Evolutionary conservation across 1,140 invertebrate genomes (phyloP).

Genomic region (Pseudomyrmex pallidus): DNA sequence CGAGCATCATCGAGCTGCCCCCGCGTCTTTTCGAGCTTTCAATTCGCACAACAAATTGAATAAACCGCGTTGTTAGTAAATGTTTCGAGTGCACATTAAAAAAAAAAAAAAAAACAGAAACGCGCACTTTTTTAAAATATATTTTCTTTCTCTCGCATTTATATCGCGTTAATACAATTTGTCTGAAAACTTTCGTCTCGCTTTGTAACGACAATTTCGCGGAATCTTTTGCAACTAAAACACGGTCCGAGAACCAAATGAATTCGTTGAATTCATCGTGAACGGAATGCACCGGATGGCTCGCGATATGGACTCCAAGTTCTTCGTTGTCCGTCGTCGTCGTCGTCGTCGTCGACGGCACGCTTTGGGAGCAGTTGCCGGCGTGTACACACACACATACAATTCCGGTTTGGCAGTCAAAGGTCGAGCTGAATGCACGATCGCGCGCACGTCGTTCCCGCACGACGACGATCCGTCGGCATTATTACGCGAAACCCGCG

Average conservation of each 20-base stretch:
- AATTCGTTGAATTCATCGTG: not conserved
- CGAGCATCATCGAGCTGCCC: not conserved
- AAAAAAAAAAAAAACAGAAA: too few species aligned
- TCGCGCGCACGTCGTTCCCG: not conserved
- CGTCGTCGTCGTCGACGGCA: not conserved
- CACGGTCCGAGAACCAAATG: not conserved
- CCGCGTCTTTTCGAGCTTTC: not conserved
- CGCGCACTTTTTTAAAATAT: too few species aligned
- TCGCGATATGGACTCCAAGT: not conserved
- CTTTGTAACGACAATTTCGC: too few species aligned
- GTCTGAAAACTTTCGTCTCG: too few species aligned
- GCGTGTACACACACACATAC: too few species aligned
- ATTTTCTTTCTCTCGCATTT: too few species aligned
- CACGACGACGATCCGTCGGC: not conserved
- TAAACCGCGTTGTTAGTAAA: not conserved
- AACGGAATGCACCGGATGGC: not conserved
- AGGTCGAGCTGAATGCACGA: constrained; percentile 11
- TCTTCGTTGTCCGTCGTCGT: not conserved
- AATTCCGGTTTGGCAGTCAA: not conserved
- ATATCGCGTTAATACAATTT: too few species aligned
- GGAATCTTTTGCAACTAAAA: too few species aligned
- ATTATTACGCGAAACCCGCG: not conserved
- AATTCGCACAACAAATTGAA: constrained; percentile 12
- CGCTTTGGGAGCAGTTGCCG: not conserved
- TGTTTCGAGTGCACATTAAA: too few species aligned